A percentile compares a stretch with the other conserved stretches of the same genome.
phyloP scores from a whole-genome alignment of 2,797 vertebrate species.

The Siniperca obscura region DNA sequence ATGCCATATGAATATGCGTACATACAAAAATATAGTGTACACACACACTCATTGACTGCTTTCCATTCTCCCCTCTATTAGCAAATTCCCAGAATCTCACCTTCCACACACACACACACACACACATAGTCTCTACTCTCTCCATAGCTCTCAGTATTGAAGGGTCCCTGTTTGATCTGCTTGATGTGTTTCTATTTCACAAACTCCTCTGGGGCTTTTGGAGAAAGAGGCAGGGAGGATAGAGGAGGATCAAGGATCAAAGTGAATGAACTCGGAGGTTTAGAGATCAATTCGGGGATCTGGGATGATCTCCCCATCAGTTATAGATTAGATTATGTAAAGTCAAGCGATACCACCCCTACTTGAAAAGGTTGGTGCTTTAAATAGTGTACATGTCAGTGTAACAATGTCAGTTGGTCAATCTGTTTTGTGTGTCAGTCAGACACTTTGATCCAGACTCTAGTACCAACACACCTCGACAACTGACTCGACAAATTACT shows the following conservation, averaged over 20 bases:
- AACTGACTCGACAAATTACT: background rate
- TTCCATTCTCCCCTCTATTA: background rate
- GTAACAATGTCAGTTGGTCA: background rate
- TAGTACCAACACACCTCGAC: background rate
- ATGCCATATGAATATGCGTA: background rate
- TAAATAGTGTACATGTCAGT: background rate
- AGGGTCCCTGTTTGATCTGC: slow-evolving; percentile 49
- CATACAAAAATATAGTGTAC: background rate
- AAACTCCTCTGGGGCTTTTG: slow-evolving; percentile 37
- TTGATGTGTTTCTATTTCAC: slow-evolving; percentile 48
- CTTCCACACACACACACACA: background rate
- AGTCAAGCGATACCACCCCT: slow-evolving; percentile 17
- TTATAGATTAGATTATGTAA: slow-evolving; percentile 35
- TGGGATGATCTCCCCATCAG: slow-evolving; percentile 33
- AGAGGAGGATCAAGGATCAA: slow-evolving; percentile 46
- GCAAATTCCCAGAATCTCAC: slow-evolving; percentile 4
- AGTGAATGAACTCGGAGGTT: slow-evolving; percentile 32
- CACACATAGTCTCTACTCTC: background rate
- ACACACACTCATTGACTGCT: background rate
- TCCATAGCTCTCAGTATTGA: slow-evolving; percentile 9
- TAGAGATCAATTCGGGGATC: slow-evolving; percentile 37
- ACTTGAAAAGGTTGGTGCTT: background rate
- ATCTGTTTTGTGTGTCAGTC: background rate
- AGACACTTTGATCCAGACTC: background rate
- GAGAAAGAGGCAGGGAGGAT: slow-evolving; percentile 16